Base-by-base conservation (phyloP, 2,113 vertebrate species). In the Murina feae region DNA sequence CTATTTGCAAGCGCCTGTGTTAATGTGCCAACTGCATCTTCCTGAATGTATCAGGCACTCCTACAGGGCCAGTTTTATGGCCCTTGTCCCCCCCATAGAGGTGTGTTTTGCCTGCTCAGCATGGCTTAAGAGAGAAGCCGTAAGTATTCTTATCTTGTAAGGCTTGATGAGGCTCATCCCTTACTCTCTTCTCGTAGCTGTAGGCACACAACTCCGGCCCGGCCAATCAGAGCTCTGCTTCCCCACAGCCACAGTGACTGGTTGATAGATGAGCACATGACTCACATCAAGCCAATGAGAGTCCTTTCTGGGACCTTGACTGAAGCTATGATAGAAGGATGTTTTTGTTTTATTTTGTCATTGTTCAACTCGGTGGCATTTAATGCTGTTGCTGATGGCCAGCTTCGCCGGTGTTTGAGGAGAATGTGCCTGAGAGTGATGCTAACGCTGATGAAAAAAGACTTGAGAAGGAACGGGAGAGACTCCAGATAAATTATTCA, bases 281-380 rank as follows among this genome's bases (percentile, higher is more conserved):
- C 17, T 89, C 23, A 39, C n/a, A 4, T 25, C 13, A 79, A 86
- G 32, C 35, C 82, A 85, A 14, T 44, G 30, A 58, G 2, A 65
- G 39, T 25, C 79, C 71, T 91, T 44, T 79, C 78, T 83, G 63
- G 6, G 63, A 44, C 14, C 12, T 66, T 78, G 66, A 89, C 17
- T 25, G 18, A 82, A 44, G 30, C 9, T 30, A 25, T 35, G 18
- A 35, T 11, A n/a, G 28, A 80, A 82, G 14, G 6, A 13, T 28
- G 2, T 28, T 65, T 76, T 13, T 39, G 10, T 39, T 71, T 53
- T 89, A 20, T 5, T 83, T 69, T 68, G 13, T 75, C 9, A 28
- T 68, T 66, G 28, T 55, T 89, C 69, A 91, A 68, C 20, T 66
- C 55, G 25, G 37, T n/a, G 84, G 18, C n/a, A 65, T 83, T 55